Evolutionary conservation across 2,888 invertebrate genomes (phyloP), one percentile per base, ranked within the genome.

Genomic region (Graphium colonna): DNA sequence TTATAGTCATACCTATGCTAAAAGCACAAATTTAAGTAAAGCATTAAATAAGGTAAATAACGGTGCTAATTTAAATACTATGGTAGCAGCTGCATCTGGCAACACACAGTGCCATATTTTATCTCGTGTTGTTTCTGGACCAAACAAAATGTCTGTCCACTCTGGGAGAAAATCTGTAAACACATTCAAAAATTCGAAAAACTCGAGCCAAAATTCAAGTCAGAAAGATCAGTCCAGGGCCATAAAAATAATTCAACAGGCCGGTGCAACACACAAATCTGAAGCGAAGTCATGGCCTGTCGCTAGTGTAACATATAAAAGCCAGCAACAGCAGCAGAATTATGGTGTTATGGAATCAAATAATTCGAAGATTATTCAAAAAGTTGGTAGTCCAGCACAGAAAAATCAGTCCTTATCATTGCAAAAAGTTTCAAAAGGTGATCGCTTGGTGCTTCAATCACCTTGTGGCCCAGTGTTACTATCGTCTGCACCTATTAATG

Each of bases 221-320:
- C 85, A 83, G 60, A 87, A 86, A 58, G 85, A 76, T 33, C 33
- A 33, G 58, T 84, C 88, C 0, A 88, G 91, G 63, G 82, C 91
- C 16, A 86, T 92, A 13, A 91, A 92, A 71, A 91, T 91, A 57
- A 89, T 91, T 59, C 91, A 91, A 63, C 88, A 89, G 63, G 71
- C 87, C 49, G 85, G 85, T 49, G 67, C 80, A 52, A 67, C 73
- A 52, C 77, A 79, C 61, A 89, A 89, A 73, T 73, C 83, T 1
- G 89, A 86, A 56, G 65, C 73, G 16, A 88, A 90, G 64, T 63
- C 79, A 56, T 88, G 88, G 88, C 79, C 88, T 13, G 75, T 83
- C 18, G 69, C 85, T 53, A 81, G 74, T 61, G 78, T 83, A 1
- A 78, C 85, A 50, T 87, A 86, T 62, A 88, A 88, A 63, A 79